Percentiles rank a stretch among this genome's conserved stretches.
These are phyloP conservation scores for Oceanodroma leucorhoa DNA, from an alignment of 2,797 vertebrate genomes.

Conservation along the genomic window DNA sequence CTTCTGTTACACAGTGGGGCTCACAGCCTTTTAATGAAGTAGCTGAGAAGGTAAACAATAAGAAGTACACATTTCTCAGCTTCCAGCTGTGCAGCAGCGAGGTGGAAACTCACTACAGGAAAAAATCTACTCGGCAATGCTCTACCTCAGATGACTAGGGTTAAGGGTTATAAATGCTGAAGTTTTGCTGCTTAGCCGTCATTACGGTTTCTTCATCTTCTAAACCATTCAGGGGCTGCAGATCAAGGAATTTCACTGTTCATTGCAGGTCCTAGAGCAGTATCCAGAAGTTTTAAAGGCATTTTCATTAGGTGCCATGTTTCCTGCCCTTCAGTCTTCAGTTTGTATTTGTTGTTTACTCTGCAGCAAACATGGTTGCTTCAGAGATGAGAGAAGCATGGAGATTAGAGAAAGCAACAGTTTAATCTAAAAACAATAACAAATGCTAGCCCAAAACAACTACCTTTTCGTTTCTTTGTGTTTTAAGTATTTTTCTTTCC, in stretches of 20 bases:
- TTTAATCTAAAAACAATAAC: background rate
- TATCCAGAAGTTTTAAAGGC: background rate
- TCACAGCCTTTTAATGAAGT: conserved; percentile 38
- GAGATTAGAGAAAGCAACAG: background rate
- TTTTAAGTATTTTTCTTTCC: background rate
- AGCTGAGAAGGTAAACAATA: conserved; percentile 35
- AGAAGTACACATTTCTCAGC: conserved; percentile 21
- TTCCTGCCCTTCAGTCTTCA: background rate
- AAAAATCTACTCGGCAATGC: background rate
- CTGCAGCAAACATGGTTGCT: background rate
- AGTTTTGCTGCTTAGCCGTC: background rate
- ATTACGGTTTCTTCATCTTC: background rate
- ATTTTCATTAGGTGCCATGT: background rate
- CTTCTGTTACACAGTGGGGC: conserved; percentile 51
- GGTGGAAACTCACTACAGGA: conserved; percentile 12
- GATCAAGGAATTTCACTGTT: background rate
- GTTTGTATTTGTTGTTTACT: background rate
- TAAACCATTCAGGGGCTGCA: background rate
- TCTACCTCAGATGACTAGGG: background rate
- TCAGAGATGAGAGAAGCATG: background rate
- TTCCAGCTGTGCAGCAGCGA: background rate
- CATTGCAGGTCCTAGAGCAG: background rate
- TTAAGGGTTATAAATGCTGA: background rate
- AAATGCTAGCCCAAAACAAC: background rate
- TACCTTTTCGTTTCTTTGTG: background rate